Evolutionary conservation across 1,140 invertebrate genomes (phyloP), one percentile per base, ranked within the genome.

Genomic region (Goniozus legneri): DNA sequence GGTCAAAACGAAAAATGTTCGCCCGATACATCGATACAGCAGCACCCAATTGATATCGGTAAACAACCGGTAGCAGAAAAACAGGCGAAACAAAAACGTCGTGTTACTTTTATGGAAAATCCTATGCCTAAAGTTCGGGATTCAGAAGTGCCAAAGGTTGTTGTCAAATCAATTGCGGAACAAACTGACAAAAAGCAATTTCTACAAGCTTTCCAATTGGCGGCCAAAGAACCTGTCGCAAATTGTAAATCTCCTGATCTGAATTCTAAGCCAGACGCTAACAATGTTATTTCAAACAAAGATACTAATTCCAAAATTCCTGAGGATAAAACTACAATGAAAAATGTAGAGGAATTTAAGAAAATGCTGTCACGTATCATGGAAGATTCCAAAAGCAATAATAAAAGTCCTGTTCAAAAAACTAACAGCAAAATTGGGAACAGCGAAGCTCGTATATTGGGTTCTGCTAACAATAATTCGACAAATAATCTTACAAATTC

Each of bases 181-280:
- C 59, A 62, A 8, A 51, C 56, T 3, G 67, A 63, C 1, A 71
- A 72, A 8, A 73, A 71, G 19, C 62, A 69, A 12, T 71, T 72
- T 10, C 44, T 73, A 2, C 68, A 72, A 3, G 47, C 62, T 32
- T 69, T 71, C 14, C 58, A 70, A 4, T 41, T 71, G 3, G 52
- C 67, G 2, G 60, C 69, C 8, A 55, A 33, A 2, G 56, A 58
- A 16, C 13, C 56, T 2, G 12, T 10, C 10, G 7, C 1, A 27
- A 2, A 0, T 32, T 1, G 45, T 55, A 2, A 33, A 47, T n/a
- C 20, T 32, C 12, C 22, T 15, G 12, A 30, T 44, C 30, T 10
- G 24, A 27, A 10, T 10, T 27, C 24, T 10, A 27, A 27, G 24
- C 10, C 10, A 10, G 10, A 27, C 10, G 4, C 24, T 6, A 27